phyloP scores from a whole-genome alignment of 2,113 vertebrate genomes.

The Agelaius phoeniceus region DNA sequence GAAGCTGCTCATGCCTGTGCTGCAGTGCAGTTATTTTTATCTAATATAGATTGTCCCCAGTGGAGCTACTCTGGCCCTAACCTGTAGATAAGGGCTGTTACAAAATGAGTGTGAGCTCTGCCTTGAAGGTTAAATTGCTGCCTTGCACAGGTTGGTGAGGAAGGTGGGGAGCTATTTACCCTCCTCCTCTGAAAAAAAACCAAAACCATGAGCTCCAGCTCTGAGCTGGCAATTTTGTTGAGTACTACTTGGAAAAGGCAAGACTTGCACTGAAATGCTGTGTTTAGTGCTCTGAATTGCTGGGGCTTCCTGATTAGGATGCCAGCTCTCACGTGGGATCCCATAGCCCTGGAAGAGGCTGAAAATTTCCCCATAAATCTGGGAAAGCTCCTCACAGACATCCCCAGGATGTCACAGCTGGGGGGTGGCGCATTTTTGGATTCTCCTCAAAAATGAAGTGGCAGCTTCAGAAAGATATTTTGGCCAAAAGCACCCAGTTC shows the following conservation, averaged over 20 bases:
- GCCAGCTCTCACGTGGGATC: not conserved
- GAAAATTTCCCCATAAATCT: not conserved
- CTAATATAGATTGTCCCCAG: not conserved
- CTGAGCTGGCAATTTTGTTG: not conserved
- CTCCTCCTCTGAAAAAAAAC: not conserved
- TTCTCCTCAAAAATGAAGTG: not conserved
- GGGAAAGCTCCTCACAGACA: not conserved
- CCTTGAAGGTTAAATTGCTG: not conserved
- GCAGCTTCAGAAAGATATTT: not conserved
- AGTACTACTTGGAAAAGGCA: not conserved
- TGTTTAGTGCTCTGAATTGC: fast-evolving
- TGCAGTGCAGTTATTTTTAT: constrained; percentile 34
- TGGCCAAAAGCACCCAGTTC: not conserved
- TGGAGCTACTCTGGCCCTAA: constrained; percentile 19
- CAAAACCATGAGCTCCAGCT: fast-evolving
- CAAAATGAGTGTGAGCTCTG: not conserved
- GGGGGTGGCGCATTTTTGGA: not conserved
- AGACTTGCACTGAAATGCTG: not conserved
- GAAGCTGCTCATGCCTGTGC: not conserved
- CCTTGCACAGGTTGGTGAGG: not conserved
- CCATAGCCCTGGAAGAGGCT: not conserved
- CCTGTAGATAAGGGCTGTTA: not conserved
- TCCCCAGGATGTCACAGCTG: not conserved
- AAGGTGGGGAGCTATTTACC: not conserved
- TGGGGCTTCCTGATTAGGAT: not conserved